A percentile compares a stretch with the other conserved stretches of the same genome.
phyloP scores from a whole-genome alignment of 2,888 invertebrate species.

The Hirudinaria manillensis region DNA sequence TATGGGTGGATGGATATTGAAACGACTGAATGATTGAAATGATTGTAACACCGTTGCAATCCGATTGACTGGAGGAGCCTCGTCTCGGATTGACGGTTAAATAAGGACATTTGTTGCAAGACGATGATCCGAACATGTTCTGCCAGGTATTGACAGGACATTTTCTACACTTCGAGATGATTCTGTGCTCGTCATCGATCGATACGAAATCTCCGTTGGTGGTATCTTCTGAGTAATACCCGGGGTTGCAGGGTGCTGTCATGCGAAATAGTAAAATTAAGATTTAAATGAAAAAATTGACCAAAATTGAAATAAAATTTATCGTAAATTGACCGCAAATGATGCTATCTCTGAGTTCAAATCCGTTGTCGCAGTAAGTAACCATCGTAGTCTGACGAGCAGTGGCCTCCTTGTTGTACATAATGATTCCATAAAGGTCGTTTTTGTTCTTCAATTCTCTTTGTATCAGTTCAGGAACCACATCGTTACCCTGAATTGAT shows the following conservation, averaged over 20 bases:
- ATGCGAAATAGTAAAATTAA: neutral
- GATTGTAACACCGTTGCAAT: neutral
- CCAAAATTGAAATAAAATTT: neutral
- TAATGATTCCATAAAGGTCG: conserved; percentile 1
- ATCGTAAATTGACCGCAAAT: conserved; percentile 18
- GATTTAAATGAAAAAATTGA: neutral
- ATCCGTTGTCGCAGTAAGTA: conserved; percentile 16
- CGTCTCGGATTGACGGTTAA: neutral
- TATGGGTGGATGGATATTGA: neutral
- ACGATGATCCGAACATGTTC: conserved; percentile 6
- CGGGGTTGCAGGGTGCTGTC: conserved; percentile 19
- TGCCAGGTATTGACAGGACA: conserved; percentile 9
- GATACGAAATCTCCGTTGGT: neutral
- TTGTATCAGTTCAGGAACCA: conserved; percentile 7
- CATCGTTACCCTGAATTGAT: neutral
- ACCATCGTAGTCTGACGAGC: conserved; percentile 11
- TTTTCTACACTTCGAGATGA: neutral
- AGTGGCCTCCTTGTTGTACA: conserved; percentile 20
- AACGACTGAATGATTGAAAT: neutral
- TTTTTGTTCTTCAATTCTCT: conserved; percentile 6
- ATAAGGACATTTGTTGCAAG: conserved; percentile 9
- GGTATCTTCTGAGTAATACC: conserved; percentile 10
- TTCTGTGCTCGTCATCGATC: neutral
- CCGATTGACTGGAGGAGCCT: neutral
- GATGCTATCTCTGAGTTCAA: conserved; percentile 22